Evolutionary conservation across 2,113 vertebrate species (phyloP).

Genomic region (Anhinga anhinga): DNA sequence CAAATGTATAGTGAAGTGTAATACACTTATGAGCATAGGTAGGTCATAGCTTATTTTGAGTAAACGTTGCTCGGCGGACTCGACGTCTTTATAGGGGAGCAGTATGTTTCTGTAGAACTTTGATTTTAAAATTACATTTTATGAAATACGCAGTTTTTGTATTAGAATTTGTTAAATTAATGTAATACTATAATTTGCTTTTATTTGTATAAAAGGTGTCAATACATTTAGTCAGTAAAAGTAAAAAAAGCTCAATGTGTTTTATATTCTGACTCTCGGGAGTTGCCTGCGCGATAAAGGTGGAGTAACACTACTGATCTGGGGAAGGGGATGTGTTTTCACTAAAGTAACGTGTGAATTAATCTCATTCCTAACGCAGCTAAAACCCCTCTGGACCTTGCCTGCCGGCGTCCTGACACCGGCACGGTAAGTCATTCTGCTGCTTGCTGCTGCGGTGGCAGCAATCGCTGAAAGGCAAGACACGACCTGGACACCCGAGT

Average conservation of each 20-base stretch:
- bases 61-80: conserved; percentile 40
- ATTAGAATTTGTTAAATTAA: conserved; percentile 69
- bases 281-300: background rate
- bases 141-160: conserved; percentile 33
- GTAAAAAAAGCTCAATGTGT: background rate
- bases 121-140: conserved; percentile 59
- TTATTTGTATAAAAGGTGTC: conserved; percentile 69
- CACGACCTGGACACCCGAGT: accelerated
- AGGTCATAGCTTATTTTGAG: conserved; percentile 53
- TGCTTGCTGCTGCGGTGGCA: accelerated
- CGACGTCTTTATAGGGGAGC: conserved; percentile 43
- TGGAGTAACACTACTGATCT: background rate
- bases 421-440: background rate
- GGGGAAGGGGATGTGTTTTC: background rate
- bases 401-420: accelerated
- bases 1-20: conserved; percentile 6
- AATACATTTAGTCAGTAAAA: conserved; percentile 42
- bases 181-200: conserved; percentile 66
- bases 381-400: background rate
- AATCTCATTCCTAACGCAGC: background rate
- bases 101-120: conserved; percentile 47
- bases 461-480: background rate
- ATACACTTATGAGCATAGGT: conserved; percentile 16
- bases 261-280: background rate
- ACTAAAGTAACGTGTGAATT: background rate